Conservation (phyloP, 2,888 invertebrate species). For the Tenthredo amoena region DNA sequence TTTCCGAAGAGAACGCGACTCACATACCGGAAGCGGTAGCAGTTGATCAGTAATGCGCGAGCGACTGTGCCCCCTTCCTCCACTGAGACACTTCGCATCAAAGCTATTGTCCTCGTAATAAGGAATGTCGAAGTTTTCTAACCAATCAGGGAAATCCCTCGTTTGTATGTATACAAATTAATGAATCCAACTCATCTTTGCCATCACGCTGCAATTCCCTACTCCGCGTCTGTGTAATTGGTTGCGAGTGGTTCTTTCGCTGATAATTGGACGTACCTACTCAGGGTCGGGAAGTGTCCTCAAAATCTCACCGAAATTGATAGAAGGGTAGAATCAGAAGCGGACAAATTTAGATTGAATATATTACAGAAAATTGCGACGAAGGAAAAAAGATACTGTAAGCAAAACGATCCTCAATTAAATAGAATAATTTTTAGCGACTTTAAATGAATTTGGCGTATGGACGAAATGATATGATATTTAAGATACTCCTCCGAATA, state of each 20-base stretch:
- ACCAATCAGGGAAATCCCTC: slow-evolving; percentile 1
- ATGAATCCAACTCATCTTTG: slow-evolving; percentile 7
- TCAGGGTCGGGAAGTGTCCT: not conserved
- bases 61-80: slow-evolving; percentile 31
- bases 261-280: not conserved
- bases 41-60: slow-evolving; percentile 64
- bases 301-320: not conserved
- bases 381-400: not conserved
- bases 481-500: not conserved
- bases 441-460: not conserved
- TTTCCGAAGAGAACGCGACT: slow-evolving; percentile 71
- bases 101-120: slow-evolving; percentile 67
- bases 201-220: not conserved
- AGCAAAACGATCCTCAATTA: not conserved
- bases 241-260: not conserved
- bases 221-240: not conserved
- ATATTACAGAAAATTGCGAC: not conserved
- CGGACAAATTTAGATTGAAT: not conserved
- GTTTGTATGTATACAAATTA: slow-evolving; percentile 12
- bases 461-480: not conserved
- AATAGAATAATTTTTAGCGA: not conserved
- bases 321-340: not conserved
- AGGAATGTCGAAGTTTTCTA: slow-evolving; percentile 64
- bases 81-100: slow-evolving; percentile 61
- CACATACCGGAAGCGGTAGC: slow-evolving; percentile 69